phyloP scores from a whole-genome alignment of 2,113 vertebrate genomes.

The Irena cyanogastra region DNA sequence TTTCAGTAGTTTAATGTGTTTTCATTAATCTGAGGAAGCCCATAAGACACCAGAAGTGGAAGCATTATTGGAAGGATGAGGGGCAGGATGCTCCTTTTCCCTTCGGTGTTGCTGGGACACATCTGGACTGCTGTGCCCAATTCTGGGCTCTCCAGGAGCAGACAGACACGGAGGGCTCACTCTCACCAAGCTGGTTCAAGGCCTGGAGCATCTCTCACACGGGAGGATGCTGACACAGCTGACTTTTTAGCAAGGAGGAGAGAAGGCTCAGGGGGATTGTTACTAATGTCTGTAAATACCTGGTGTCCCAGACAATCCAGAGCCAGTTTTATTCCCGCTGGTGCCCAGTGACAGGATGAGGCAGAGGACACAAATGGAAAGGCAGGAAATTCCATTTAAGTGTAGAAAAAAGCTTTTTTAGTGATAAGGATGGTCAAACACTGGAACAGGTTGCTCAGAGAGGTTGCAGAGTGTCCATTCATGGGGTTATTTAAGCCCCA shows the following conservation, averaged over 20 bases:
- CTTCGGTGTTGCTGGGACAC: neutral
- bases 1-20: neutral
- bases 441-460: neutral
- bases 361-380: neutral
- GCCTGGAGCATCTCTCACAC: neutral
- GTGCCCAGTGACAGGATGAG: neutral
- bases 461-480: neutral
- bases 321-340: neutral
- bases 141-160: neutral
- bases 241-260: too few species aligned
- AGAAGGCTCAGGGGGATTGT: neutral
- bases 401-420: neutral
- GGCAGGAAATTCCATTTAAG: neutral
- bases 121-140: neutral
- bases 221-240: neutral
- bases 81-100: neutral
- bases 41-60: neutral
- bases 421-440: neutral
- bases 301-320: neutral
- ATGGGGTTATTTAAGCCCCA: neutral
- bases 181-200: neutral
- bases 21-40: neutral
- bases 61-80: neutral
- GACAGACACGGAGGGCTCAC: neutral
- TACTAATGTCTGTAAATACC: neutral